A percentile compares a stretch with the other conserved stretches of the same genome.
These are phyloP conservation scores for Lepus americanus DNA, from an alignment of 2,113 vertebrate genomes.

Conservation along the genomic window DNA sequence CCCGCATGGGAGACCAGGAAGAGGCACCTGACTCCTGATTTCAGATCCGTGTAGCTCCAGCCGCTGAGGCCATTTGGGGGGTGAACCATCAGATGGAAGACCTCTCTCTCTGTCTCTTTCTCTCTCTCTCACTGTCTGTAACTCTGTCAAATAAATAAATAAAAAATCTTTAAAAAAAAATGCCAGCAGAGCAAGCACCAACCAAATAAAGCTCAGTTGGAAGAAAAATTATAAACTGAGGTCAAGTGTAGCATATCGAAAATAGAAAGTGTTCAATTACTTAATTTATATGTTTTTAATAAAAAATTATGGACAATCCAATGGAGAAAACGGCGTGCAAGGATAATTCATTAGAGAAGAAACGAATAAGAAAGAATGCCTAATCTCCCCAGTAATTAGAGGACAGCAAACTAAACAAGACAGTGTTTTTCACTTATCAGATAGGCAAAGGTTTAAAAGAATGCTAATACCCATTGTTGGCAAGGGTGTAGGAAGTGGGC, in stretches of 20 bases:
- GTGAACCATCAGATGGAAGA: no score
- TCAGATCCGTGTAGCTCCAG: no score
- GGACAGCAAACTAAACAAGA: conserved; percentile 66
- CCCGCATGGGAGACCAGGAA: no score
- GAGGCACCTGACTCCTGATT: no score
- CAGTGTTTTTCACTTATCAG: conserved; percentile 68
- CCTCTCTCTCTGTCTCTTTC: no score
- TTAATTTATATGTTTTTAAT: background rate
- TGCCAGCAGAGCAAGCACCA: background rate
- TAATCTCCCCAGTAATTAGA: conserved; percentile 42
- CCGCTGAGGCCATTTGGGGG: no score
- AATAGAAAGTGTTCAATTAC: background rate
- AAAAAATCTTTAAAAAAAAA: background rate
- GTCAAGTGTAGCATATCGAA: background rate
- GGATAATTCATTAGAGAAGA: conserved; percentile 28
- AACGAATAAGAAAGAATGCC: conserved; percentile 10
- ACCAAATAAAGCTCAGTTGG: background rate
- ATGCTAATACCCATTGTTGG: conserved; percentile 37
- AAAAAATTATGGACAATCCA: background rate
- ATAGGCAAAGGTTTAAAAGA: conserved; percentile 73
- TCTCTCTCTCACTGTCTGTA: no score
- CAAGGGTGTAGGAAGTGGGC: conserved; percentile 55
- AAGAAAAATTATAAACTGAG: background rate
- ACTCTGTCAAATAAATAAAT: no score
- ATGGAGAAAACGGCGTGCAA: background rate